Percentiles rank a stretch among this genome's conserved stretches.
phyloP scores from a whole-genome alignment of 2,888 invertebrate species.

The Polyploca ridens region DNA sequence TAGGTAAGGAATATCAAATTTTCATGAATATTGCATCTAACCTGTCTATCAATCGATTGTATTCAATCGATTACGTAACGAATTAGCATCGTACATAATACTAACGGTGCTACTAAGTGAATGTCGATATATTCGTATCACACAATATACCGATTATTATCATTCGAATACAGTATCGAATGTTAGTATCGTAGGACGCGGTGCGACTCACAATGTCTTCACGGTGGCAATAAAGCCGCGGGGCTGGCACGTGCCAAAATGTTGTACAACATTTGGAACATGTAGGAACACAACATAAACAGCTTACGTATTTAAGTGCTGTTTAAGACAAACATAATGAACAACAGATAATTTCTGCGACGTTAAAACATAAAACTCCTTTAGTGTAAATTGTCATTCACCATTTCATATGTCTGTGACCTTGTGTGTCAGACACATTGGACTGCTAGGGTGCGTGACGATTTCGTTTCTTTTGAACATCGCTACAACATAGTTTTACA shows the following conservation, averaged over 20 bases:
- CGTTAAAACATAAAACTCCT: too few species aligned
- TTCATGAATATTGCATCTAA: conserved; percentile 1
- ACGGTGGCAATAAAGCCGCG: conserved; percentile 23
- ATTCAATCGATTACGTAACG: conserved; percentile 10
- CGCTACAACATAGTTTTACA: too few species aligned
- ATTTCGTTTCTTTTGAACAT: too few species aligned
- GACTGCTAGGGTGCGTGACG: too few species aligned
- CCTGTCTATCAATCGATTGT: conserved; percentile 9
- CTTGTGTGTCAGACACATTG: too few species aligned
- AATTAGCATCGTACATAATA: conserved; percentile 13
- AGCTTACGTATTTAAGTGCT: background rate
- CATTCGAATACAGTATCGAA: conserved; percentile 46
- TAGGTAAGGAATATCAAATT: background rate
- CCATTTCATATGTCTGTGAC: too few species aligned
- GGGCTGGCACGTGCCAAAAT: conserved; percentile 27
- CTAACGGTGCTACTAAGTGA: conserved; percentile 26
- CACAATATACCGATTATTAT: conserved; percentile 57
- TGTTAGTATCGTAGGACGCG: conserved; percentile 39
- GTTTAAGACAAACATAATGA: too few species aligned
- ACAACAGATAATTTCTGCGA: too few species aligned
- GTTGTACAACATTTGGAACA: conserved; percentile 13
- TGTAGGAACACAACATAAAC: conserved; percentile 10
- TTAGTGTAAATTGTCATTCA: too few species aligned
- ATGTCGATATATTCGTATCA: conserved; percentile 55
- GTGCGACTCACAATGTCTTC: conserved; percentile 39